Evolutionary conservation across 2,797 vertebrate genomes (phyloP), one percentile per base, ranked within the genome.

Genomic region (Ctenopoma kingsleyae): DNA sequence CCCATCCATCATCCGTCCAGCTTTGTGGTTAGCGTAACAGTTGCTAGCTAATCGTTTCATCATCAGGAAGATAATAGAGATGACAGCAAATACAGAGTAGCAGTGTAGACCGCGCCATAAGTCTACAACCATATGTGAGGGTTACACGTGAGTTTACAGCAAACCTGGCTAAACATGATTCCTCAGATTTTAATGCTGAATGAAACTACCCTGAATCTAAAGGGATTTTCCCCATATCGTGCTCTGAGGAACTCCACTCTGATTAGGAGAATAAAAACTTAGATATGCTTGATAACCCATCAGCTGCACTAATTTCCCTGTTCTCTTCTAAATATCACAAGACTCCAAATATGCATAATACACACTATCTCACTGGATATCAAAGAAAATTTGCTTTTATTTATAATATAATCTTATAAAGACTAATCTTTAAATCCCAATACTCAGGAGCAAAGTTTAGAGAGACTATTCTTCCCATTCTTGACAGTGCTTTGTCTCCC

Each of bases 1-100:
- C 74, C 89, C 94, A 94, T 94, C 95, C 93, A 92, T 89, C 89
- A 93, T 78, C 20, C 43, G 20, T 76, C 72, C 82, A 80, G 85
- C 91, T 90, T 93, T 93, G 93, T 94, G 92, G 93, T 92, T 92
- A 93, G 90, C 87, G 36, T 90, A 95, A 92, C 91, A 90, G 93
- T 93, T 87, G 87, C 90, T 89, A 93, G 87, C 93, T 95, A 95
- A 94, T 96, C 92, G 91, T 95, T 95, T 95, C 93, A 96, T 97
- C 95, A 96, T 95, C 91, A 91, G 90, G 83, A 86, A 94, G 93
- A 96, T 96, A 84, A 85, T 67, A 92, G 71, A 67, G 93, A 92
- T 89, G 94, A 94, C 91, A 92, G 91, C 81, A 87, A 92, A 91
- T 90, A 90, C 89, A 87, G 90, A 92, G 88, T 89, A 87, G 93